phyloP scores from a whole-genome alignment of 2,888 invertebrate genomes.

The Unio delphinus region DNA sequence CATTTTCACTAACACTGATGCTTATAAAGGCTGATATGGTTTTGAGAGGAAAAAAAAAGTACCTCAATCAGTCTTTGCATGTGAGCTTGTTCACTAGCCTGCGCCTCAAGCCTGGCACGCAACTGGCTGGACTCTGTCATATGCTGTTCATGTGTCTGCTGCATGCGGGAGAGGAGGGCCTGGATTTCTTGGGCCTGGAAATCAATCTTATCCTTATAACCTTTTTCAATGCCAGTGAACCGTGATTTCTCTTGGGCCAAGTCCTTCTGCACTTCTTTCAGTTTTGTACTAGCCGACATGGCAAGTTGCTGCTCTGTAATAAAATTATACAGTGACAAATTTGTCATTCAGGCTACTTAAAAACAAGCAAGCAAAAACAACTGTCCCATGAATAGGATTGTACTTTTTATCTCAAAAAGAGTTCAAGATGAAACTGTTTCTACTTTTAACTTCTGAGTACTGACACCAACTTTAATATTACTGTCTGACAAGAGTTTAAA shows the following conservation, averaged over 20 bases:
- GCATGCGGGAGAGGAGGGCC: constrained; percentile 76
- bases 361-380: too few relatives aligned
- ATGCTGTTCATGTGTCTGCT: constrained; percentile 76
- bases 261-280: constrained; percentile 83
- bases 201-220: constrained; percentile 76
- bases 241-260: constrained; percentile 80
- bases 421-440: too few relatives aligned
- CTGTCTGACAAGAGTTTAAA: too few relatives aligned
- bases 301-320: constrained; percentile 72
- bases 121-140: constrained; percentile 78
- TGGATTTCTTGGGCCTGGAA: constrained; percentile 76
- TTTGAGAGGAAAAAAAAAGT: background rate
- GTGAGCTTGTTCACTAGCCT: constrained; percentile 34
- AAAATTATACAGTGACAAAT: background rate
- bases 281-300: constrained; percentile 82
- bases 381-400: too few relatives aligned
- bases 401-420: too few relatives aligned
- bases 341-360: too few relatives aligned
- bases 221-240: constrained; percentile 74
- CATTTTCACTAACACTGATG: too few relatives aligned
- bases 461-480: too few relatives aligned
- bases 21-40: background rate
- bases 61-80: constrained; percentile 50
- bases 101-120: constrained; percentile 60
- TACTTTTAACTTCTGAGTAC: too few relatives aligned